Conservation (phyloP, 2,888 invertebrate genomes). For the Elgonia sp. region DNA sequence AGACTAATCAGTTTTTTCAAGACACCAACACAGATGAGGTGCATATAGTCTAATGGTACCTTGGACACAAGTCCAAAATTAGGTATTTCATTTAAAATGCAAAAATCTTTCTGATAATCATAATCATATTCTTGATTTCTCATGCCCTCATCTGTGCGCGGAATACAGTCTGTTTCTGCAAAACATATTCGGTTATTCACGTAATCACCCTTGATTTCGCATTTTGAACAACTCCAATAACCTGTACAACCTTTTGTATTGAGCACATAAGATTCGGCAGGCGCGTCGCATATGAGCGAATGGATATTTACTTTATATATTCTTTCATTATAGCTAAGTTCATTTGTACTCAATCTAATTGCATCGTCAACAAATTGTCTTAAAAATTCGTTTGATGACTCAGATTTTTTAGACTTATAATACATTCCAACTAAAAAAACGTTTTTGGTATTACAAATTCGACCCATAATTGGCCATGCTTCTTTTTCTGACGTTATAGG, state of each 20-base stretch:
- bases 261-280: constrained; percentile 41
- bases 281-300: constrained; percentile 40
- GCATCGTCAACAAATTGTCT: constrained; percentile 4
- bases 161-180: not conserved
- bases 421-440: constrained; percentile 29
- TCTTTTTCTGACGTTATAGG: constrained; percentile 18
- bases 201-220: constrained; percentile 26
- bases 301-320: no score
- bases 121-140: constrained; percentile 22
- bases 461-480: constrained; percentile 30
- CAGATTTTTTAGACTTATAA: not conserved
- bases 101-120: constrained; percentile 34
- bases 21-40: constrained; percentile 2
- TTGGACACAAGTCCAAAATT: constrained; percentile 34
- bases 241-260: constrained; percentile 42
- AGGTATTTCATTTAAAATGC: constrained; percentile 46
- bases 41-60: constrained; percentile 28
- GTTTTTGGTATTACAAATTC: not conserved
- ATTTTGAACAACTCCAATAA: constrained; percentile 22
- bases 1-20: constrained; percentile 4
- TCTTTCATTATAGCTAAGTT: not conserved
- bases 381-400: constrained; percentile 21
- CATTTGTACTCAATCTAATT: not conserved
- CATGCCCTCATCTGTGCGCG: constrained; percentile 40
- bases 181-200: constrained; percentile 34